These are phyloP conservation scores for Listrodromus nycthemerus DNA, from an alignment of 2,888 invertebrate species.

Conservation along the genomic window DNA sequence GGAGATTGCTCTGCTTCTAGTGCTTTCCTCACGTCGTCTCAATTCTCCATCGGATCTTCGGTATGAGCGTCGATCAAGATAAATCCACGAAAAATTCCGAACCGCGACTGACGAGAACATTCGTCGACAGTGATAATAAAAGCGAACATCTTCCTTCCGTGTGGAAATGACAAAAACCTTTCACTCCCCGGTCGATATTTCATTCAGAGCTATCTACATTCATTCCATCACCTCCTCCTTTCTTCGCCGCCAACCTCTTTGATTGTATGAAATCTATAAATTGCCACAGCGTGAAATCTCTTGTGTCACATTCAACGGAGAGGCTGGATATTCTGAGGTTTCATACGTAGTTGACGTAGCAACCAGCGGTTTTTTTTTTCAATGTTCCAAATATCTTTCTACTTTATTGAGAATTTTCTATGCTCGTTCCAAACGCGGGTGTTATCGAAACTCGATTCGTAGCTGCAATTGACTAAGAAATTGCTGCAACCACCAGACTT, in stretches of 20 bases:
- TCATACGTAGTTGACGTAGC: neutral
- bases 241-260: neutral
- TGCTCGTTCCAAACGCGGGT: too few relatives aligned
- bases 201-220: neutral
- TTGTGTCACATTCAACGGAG: neutral
- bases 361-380: neutral
- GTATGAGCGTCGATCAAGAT: neutral
- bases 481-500: too few relatives aligned
- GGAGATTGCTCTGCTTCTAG: neutral
- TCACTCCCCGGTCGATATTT: constrained; percentile 4
- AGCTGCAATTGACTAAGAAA: too few relatives aligned
- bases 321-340: neutral
- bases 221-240: neutral
- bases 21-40: neutral
- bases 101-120: constrained; percentile 1
- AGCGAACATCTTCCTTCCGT: constrained; percentile 1
- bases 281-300: neutral
- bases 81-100: constrained; percentile 1
- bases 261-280: neutral
- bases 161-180: constrained; percentile 4
- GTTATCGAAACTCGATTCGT: too few relatives aligned
- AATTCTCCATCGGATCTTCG: neutral
- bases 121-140: constrained; percentile 11
- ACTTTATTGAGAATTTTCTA: too few relatives aligned
- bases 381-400: too few relatives aligned